Conservation (phyloP, 37 sponge, comb jelly and placozoan species). For the Beroe ovata region DNA sequence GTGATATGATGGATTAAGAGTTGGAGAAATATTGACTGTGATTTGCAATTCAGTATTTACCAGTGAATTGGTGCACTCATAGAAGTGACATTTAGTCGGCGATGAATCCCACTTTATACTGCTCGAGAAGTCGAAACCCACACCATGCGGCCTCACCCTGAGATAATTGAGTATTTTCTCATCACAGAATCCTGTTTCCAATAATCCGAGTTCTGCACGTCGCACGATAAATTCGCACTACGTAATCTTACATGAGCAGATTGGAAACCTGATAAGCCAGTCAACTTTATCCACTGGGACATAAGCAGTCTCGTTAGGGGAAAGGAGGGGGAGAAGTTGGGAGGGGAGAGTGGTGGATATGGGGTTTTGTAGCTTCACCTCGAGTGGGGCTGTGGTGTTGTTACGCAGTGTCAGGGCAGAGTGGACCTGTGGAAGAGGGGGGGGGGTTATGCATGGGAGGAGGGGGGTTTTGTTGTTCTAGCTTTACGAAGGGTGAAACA, state of each 20-base stretch:
- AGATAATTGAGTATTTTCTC: no score
- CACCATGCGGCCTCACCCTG: conserved; percentile 11
- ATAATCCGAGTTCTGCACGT: no score
- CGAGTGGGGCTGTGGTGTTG: conserved; percentile 1
- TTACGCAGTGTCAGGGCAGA: conserved; percentile 13
- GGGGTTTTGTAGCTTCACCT: conserved; percentile 37
- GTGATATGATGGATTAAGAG: no score
- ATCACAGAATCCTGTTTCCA: no score
- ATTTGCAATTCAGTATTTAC: no score
- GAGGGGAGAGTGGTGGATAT: conserved; percentile 1
- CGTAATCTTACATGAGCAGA: no score
- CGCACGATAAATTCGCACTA: no score
- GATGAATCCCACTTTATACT: conserved; percentile 26
- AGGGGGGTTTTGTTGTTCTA: no score
- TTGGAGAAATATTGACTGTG: no score
- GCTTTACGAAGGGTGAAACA: no score
- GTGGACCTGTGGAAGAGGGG: no score
- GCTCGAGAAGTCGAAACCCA: conserved; percentile 4
- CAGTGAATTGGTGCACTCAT: neutral
- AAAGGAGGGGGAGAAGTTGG: conserved; percentile 22
- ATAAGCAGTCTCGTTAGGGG: neutral
- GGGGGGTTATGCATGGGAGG: no score
- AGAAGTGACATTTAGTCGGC: neutral
- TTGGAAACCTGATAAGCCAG: conserved; percentile 56
- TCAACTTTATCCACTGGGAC: conserved; percentile 59